These are phyloP conservation scores for Caracal caracal DNA, from an alignment of 2,113 vertebrate genomes.

Conservation along the genomic window DNA sequence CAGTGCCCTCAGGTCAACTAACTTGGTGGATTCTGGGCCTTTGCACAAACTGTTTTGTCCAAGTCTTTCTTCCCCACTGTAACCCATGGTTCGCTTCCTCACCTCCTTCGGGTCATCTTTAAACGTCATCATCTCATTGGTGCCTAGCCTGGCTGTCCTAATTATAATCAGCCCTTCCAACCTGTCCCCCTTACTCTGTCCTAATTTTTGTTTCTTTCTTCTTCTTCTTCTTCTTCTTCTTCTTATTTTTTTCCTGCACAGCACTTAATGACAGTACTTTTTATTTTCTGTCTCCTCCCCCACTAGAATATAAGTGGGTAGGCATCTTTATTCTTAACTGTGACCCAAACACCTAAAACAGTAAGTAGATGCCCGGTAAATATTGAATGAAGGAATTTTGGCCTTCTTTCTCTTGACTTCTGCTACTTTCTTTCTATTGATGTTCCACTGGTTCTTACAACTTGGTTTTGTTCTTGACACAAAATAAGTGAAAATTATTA, in stretches of 20 bases:
- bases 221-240: not conserved
- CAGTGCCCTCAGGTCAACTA: not conserved
- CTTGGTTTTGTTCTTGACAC: not conserved
- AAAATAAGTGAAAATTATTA: conserved; percentile 4
- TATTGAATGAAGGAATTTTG: not conserved
- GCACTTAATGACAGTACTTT: not conserved
- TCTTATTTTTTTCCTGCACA: not conserved
- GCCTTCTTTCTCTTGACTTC: not conserved
- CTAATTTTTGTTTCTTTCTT: not conserved
- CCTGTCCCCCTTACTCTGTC: not conserved
- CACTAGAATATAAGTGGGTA: not conserved
- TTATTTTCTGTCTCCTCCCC: not conserved
- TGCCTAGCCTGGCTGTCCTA: not conserved
- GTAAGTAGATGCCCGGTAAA: not conserved
- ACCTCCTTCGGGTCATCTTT: not conserved
- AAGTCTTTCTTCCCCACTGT: not conserved
- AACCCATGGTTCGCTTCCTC: not conserved
- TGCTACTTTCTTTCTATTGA: not conserved
- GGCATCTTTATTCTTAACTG: not conserved
- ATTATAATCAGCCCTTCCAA: not conserved
- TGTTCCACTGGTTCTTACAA: not conserved
- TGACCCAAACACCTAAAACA: not conserved
- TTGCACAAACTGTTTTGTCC: not conserved
- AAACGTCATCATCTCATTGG: not conserved
- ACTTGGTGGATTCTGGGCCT: not conserved